Base-by-base conservation (phyloP, 2,888 invertebrate species). In the Nemotelus nigrinus region DNA sequence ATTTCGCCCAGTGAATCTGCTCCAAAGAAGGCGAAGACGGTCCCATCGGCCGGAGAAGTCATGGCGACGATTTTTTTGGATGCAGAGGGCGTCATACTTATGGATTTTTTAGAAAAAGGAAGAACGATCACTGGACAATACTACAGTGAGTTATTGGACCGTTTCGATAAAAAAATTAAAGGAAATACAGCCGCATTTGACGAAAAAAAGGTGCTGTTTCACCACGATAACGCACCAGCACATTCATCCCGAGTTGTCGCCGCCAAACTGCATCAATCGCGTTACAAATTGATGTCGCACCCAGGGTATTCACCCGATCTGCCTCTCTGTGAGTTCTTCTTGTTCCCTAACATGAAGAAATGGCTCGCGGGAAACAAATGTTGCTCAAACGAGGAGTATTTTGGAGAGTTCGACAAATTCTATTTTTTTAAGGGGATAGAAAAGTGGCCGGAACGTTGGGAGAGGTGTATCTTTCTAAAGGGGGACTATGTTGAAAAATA, bases 1-100 rank as follows among this genome's bases (percentile, higher is more conserved):
- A 63, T 8, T 39, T 63, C 41, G 4, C 43, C 65, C 47, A 47
- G 65, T 47, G 47, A 65, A 65, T 47, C 45, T 65, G 45, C 65
- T 65, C 65, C 65, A n/a, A 65, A 47, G 65, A 45, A 45, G 65
- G 65, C 65, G 65, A 65, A 65, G 44, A 72, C 55, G 57, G 64
- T 64, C 3, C 64, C 64, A 64, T 64, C 64, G 64, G 64, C 3
- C 43, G 63, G 63, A 63, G 43, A 63, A 25, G 58, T 58, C 58
- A 58, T 58, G 25, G 63, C 43, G 41, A 5, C 39, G 43, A 43
- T 63, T 53, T 70, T 70, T 70, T 70, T 50, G 50, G 25, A 41
- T 63, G 39, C 63, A 43, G 7, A 41, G 8, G 63, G 63, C 63
- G 3, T 63, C 63, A 63, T 63, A 4, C 43, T 63, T 43, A 63